Evolutionary conservation across 2,797 vertebrate genomes (phyloP), one percentile per base, ranked within the genome.

Genomic region (Caiman crocodilus): DNA sequence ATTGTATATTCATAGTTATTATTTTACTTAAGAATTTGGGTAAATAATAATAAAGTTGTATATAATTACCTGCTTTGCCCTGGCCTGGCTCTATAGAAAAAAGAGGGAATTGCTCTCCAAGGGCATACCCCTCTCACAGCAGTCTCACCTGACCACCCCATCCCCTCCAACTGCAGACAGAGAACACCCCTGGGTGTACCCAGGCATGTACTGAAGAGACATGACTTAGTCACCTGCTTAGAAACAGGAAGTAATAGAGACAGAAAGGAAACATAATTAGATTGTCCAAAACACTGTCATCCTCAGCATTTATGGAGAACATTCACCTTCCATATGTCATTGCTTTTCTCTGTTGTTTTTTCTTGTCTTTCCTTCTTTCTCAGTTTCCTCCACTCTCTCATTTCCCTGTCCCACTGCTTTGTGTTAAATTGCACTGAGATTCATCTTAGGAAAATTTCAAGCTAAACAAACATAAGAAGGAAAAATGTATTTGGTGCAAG

Each of bases 291-390:
- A 92, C 59, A 59, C 3, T 20, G 74, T 80, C 86, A 71, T 81
- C 30, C 65, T 59, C 76, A 67, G 65, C 61, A 55, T 2, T 4
- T 9, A 32, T 25, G 55, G 35, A 73, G 20, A 84, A 58, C 25
- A 85, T 79, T 67, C 26, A 60, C 32, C 63, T 83, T 63, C 42
- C 25, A 20, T 20, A 16, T 32, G 73, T 87, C 17, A 4, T 63
- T 25, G 74, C 85, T 85, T 91, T 30, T n/a, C 16, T 32, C 30
- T 15, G 13, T 85, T 12, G 50, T 28, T 65, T 85, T 80, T 90
- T 85, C 32, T 91, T 91, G 73, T 28, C 26, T 74, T 77, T 79
- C 61, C 30, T 88, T 85, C 64, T 42, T 76, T 80, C 75, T 20
- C 11, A 8, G 35, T 8, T 2, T 25, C 1, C 3, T 0, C 4